Percentiles rank a stretch among this genome's conserved stretches.
phyloP scores from a whole-genome alignment of 2,888 invertebrate genomes.

The Callyntrura guangdongensis region DNA sequence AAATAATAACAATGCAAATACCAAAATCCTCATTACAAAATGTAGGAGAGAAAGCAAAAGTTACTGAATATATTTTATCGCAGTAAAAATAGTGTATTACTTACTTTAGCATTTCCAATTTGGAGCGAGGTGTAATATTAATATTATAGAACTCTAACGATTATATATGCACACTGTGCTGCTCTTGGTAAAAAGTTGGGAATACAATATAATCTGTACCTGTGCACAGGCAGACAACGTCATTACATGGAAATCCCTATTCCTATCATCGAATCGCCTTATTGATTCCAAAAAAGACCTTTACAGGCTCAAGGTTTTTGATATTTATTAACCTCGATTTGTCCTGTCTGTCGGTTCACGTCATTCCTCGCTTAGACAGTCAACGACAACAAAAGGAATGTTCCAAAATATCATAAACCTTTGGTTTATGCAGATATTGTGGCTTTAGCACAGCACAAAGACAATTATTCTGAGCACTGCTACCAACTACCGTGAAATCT shows the following conservation, averaged over 20 bases:
- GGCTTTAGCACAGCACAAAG: no score
- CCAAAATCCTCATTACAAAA: slow-evolving; percentile 40
- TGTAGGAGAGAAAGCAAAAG: slow-evolving; percentile 1
- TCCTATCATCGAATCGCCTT: not conserved
- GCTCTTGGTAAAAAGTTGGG: not conserved
- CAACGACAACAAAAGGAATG: not conserved
- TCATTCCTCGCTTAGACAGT: slow-evolving; percentile 10
- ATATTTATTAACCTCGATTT: slow-evolving; percentile 38
- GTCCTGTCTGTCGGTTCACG: not conserved
- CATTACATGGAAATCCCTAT: no score
- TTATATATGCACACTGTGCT: not conserved
- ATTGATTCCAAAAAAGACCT: slow-evolving; percentile 22
- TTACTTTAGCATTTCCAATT: no score
- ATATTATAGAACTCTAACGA: not conserved
- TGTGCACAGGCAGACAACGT: not conserved
- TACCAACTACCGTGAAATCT: no score
- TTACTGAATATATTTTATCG: no score
- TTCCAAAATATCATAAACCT: not conserved
- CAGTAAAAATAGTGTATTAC: not conserved
- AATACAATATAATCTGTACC: not conserved
- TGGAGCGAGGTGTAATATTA: no score
- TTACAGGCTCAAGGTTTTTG: slow-evolving; percentile 39
- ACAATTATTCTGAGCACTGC: no score
- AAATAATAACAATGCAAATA: slow-evolving; percentile 55
- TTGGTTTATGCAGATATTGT: not conserved